Evolutionary conservation across 1,140 invertebrate genomes (phyloP).

Genomic region (Protaetia brevitarsis): DNA sequence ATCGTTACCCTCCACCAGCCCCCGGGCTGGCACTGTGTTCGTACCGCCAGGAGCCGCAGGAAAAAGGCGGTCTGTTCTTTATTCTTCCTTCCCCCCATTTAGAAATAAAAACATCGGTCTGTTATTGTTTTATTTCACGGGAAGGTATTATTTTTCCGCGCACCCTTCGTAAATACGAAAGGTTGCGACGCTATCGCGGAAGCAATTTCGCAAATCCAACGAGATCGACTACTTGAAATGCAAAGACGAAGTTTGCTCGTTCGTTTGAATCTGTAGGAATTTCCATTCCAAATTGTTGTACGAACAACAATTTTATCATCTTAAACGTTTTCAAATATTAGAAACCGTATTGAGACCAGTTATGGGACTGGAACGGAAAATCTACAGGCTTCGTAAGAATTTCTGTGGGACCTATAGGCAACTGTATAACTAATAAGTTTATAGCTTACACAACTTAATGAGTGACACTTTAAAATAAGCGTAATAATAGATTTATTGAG

Average conservation of each 20-base stretch:
- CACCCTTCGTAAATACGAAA: background rate
- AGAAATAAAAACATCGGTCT: conserved; percentile 33
- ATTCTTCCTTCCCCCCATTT: conserved; percentile 21
- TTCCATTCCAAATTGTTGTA: too few relatives aligned
- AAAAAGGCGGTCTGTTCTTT: conserved; percentile 25
- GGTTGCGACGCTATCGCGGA: background rate
- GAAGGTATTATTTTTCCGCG: background rate
- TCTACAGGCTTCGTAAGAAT: too few relatives aligned
- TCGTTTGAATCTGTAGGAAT: too few relatives aligned
- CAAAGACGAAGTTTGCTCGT: background rate
- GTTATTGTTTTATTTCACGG: conserved; percentile 32
- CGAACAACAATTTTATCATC: too few relatives aligned
- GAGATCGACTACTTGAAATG: background rate
- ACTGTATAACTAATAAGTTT: too few relatives aligned
- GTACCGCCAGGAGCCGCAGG: conserved; percentile 7
- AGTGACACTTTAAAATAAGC: too few relatives aligned
- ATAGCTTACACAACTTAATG: too few relatives aligned
- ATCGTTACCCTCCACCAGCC: conserved; percentile 26
- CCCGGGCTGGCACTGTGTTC: background rate
- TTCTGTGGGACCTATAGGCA: too few relatives aligned
- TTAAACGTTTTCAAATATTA: too few relatives aligned
- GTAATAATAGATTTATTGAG: too few relatives aligned
- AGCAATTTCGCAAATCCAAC: background rate
- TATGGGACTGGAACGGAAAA: too few relatives aligned
- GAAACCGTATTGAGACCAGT: too few relatives aligned